A percentile compares a stretch with the other conserved stretches of the same genome.
phyloP scores from a whole-genome alignment of 2,797 vertebrate genomes.

The Streptopelia turtur region DNA sequence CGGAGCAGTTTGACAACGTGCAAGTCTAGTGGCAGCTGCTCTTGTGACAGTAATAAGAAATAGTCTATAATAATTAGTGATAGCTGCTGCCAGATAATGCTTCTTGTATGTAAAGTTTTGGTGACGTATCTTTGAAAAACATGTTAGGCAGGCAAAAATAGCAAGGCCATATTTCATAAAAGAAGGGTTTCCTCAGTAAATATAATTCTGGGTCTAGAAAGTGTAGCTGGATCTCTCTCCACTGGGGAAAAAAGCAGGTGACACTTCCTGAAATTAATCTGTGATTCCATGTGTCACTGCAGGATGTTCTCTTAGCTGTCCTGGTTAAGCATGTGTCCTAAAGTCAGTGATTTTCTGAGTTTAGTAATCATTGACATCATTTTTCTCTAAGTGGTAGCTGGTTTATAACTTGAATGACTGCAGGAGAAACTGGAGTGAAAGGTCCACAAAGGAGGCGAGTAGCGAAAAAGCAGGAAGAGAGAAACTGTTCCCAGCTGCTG shows the following conservation, averaged over 20 bases:
- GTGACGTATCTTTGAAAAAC: not conserved
- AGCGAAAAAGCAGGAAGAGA: not conserved
- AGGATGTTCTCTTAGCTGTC: not conserved
- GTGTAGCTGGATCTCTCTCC: not conserved
- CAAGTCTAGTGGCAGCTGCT: not conserved
- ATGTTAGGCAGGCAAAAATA: not conserved
- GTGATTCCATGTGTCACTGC: accelerated
- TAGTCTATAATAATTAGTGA: not conserved
- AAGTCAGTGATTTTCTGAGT: not conserved
- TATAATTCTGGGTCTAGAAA: not conserved
- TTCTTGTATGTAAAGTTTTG: not conserved
- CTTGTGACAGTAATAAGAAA: not conserved
- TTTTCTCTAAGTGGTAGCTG: not conserved
- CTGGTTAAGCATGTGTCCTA: not conserved
- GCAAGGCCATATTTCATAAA: accelerated
- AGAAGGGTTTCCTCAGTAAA: not conserved
- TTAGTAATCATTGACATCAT: not conserved
- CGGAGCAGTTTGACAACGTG: accelerated
- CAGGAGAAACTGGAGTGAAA: not conserved
- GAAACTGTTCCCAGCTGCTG: not conserved
- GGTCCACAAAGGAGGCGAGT: not conserved
- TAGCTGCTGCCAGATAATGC: not conserved
- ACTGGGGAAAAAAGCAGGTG: not conserved
- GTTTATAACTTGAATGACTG: not conserved
- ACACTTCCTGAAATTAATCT: not conserved